Evolutionary conservation across 2,113 vertebrate genomes (phyloP).

Genomic region (Gallinago paraguaiae): DNA sequence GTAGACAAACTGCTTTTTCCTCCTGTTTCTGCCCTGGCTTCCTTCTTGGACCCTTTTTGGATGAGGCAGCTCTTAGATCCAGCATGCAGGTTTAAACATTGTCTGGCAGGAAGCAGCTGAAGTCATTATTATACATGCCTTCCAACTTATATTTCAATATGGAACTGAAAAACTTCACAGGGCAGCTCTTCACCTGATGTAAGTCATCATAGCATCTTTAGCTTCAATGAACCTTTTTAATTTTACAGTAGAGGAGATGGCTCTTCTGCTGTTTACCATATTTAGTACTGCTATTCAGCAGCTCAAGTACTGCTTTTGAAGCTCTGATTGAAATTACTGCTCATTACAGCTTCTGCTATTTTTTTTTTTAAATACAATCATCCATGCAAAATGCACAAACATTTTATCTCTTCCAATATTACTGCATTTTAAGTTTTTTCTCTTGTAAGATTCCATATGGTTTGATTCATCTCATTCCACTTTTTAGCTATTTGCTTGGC

Average conservation of each 20-base stretch:
- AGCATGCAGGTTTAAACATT: background rate
- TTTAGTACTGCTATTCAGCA: slow-evolving; percentile 55
- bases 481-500: background rate
- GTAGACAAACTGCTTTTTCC: background rate
- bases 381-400: slow-evolving; percentile 37
- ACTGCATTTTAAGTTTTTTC: background rate
- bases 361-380: slow-evolving; percentile 44
- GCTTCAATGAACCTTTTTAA: slow-evolving; percentile 36
- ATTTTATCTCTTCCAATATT: slow-evolving; percentile 24
- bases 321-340: slow-evolving; percentile 63
- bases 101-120: background rate
- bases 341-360: slow-evolving; percentile 43
- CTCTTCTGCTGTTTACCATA: slow-evolving; percentile 43
- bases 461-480: background rate
- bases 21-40: background rate
- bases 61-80: background rate
- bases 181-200: slow-evolving; percentile 38
- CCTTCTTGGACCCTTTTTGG: background rate
- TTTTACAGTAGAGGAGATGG: slow-evolving; percentile 16
- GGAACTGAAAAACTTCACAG: slow-evolving; percentile 32
- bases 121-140: background rate
- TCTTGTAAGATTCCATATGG: background rate
- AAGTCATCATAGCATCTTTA: slow-evolving; percentile 42
- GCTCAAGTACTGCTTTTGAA: slow-evolving; percentile 56
- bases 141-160: slow-evolving; percentile 30